Percentiles rank a stretch among this genome's conserved stretches.
Conservation (phyloP, 2,113 vertebrate genomes). For the Orthonyx spaldingii region DNA sequence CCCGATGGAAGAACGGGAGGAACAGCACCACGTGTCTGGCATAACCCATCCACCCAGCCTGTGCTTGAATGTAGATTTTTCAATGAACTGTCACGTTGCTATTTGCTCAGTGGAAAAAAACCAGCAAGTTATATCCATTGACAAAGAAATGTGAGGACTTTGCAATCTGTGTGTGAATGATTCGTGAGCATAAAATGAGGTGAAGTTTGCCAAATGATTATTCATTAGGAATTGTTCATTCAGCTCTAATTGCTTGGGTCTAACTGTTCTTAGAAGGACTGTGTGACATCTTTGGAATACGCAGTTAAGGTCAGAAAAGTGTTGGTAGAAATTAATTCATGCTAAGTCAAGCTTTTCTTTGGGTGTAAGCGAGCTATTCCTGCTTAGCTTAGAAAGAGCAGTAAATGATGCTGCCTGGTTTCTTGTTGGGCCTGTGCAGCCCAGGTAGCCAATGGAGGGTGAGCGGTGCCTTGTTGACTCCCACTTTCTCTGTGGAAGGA, state of each 20-base stretch:
- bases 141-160: background rate
- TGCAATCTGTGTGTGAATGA: background rate
- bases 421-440: background rate
- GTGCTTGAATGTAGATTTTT: background rate
- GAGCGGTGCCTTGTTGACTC: background rate
- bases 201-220: background rate
- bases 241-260: constrained; percentile 21
- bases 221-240: constrained; percentile 33
- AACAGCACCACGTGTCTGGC: background rate
- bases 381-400: background rate
- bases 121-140: background rate
- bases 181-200: background rate
- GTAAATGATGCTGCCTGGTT: background rate
- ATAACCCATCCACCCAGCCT: background rate
- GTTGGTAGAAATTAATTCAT: background rate
- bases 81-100: background rate
- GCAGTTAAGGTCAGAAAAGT: background rate
- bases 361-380: background rate
- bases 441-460: background rate
- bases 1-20: background rate
- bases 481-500: background rate
- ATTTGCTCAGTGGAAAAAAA: background rate
- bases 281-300: background rate
- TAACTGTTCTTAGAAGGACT: background rate
- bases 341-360: background rate